phyloP scores from a whole-genome alignment of 2,797 vertebrate genomes.

The Muscicapa comitata region DNA sequence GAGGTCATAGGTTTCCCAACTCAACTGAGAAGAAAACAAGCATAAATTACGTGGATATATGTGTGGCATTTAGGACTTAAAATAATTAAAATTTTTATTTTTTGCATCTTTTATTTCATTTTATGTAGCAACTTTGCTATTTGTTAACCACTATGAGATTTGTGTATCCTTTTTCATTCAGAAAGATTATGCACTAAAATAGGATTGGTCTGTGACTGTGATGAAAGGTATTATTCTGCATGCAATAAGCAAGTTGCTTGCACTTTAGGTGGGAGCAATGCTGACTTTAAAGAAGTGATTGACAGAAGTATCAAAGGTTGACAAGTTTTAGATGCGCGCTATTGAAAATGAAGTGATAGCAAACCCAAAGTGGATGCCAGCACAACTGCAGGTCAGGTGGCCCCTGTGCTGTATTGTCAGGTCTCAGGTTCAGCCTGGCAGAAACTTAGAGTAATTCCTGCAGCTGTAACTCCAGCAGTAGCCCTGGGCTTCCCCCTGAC shows the following conservation, averaged over 20 bases:
- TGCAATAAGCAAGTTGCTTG: slow-evolving; percentile 22
- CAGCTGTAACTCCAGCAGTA: slow-evolving; percentile 55
- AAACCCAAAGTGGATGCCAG: background rate
- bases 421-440: slow-evolving; percentile 38
- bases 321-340: background rate
- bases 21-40: slow-evolving; percentile 72
- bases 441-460: slow-evolving; percentile 63
- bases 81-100: slow-evolving; percentile 1
- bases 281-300: slow-evolving; percentile 28
- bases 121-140: slow-evolving; percentile 31
- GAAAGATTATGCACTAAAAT: slow-evolving; percentile 49
- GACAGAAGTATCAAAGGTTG: slow-evolving; percentile 7
- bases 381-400: slow-evolving; percentile 11
- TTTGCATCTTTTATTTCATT: slow-evolving; percentile 33
- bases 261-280: background rate
- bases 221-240: slow-evolving; percentile 47
- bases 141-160: slow-evolving; percentile 40
- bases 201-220: slow-evolving; percentile 28
- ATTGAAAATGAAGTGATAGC: background rate
- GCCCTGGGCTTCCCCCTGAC: slow-evolving; percentile 52
- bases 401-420: background rate
- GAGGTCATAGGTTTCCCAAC: slow-evolving; percentile 76
- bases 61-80: slow-evolving; percentile 6
- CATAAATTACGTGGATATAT: slow-evolving; percentile 69
- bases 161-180: slow-evolving; percentile 59